phyloP scores from a whole-genome alignment of 2,797 vertebrate genomes.

The Lindbergichthys nudifrons region DNA sequence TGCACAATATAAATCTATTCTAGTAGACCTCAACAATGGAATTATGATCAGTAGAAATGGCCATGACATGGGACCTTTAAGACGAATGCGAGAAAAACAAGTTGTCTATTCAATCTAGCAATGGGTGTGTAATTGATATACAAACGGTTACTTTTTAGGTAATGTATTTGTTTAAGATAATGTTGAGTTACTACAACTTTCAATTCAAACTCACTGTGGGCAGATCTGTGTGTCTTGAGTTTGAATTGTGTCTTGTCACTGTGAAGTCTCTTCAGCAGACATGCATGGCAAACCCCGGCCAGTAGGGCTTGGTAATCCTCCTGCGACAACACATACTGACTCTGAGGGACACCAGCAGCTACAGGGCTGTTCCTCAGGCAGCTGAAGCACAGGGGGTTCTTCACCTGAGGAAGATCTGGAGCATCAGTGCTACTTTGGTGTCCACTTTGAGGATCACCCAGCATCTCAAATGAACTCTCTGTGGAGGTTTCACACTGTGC shows the following conservation, averaged over 20 bases:
- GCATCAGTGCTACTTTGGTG: not conserved
- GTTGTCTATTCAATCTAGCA: too few species aligned
- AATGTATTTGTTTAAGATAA: not conserved
- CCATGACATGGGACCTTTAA: too few species aligned
- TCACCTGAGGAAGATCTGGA: conserved; percentile 26
- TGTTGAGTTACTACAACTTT: not conserved
- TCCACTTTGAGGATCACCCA: conserved; percentile 44
- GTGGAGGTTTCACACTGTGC: conserved; percentile 51
- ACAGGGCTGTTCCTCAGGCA: conserved; percentile 60
- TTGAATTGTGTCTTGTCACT: conserved; percentile 82
- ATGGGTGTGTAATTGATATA: too few species aligned
- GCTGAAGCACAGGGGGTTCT: conserved; percentile 57
- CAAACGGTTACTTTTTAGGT: too few species aligned
- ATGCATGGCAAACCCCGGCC: conserved; percentile 88
- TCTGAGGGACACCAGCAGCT: conserved; percentile 44
- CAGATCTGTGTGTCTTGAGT: conserved; percentile 66
- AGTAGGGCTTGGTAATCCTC: conserved; percentile 88
- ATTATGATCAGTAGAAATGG: too few species aligned
- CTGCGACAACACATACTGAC: conserved; percentile 78
- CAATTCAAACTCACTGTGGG: conserved; percentile 85
- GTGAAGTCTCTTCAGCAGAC: conserved; percentile 88
- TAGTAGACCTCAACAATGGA: too few species aligned
- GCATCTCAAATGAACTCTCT: conserved; percentile 73
- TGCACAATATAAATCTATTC: too few species aligned
- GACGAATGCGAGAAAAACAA: too few species aligned